Conservation (phyloP, 2,797 vertebrate genomes). For the Chiloscyllium punctatum region DNA sequence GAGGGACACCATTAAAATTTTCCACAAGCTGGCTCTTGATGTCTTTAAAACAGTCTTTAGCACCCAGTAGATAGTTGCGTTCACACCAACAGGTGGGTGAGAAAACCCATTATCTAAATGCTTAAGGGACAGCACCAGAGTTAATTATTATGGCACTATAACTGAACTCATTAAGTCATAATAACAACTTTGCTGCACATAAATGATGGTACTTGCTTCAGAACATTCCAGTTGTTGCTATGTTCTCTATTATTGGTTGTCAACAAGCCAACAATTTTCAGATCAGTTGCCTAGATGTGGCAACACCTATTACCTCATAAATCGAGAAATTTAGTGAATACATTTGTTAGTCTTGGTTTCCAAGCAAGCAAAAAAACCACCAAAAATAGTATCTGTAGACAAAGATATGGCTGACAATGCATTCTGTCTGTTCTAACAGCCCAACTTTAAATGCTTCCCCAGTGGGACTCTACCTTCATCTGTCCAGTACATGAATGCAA, state of each 20-base stretch:
- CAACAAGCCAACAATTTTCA: neutral
- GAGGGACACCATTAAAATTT: neutral
- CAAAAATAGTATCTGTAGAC: no score
- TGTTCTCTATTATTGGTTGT: no score
- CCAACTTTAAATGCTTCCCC: no score
- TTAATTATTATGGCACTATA: neutral
- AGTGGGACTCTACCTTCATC: no score
- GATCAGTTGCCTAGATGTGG: neutral
- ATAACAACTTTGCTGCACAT: neutral
- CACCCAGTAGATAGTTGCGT: neutral
- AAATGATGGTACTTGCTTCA: neutral
- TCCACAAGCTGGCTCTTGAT: neutral
- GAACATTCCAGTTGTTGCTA: neutral
- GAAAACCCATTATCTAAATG: neutral
- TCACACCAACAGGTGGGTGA: neutral
- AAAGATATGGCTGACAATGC: no score
- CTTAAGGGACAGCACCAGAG: neutral
- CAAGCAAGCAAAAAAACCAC: no score
- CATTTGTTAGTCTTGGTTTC: no score
- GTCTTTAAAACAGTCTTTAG: conserved; percentile 22
- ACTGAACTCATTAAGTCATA: neutral
- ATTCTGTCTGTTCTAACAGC: no score
- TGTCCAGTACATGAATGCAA: no score
- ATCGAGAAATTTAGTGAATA: no score
- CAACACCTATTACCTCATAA: no score